Evolutionary conservation across 2,888 invertebrate species (phyloP).

Genomic region (Heliconius charithonia): DNA sequence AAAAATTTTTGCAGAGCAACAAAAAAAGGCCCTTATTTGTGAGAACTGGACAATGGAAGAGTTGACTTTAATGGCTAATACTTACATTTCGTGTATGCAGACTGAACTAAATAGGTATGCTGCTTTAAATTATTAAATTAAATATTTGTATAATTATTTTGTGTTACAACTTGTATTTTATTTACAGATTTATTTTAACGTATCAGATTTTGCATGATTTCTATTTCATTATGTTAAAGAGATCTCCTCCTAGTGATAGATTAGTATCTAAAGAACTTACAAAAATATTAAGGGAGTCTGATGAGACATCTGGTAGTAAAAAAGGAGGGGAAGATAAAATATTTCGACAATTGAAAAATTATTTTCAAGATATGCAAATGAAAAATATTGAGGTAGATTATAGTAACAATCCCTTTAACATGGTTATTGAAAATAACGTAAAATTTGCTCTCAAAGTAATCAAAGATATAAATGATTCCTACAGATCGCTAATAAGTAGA

Average conservation of each 20-base stretch:
- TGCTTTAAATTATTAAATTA: background rate
- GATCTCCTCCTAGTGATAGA: slow-evolving; percentile 66
- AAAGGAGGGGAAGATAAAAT: slow-evolving; percentile 72
- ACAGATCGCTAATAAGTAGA: slow-evolving; percentile 64
- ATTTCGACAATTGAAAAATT: slow-evolving; percentile 64
- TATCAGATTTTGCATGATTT: slow-evolving; percentile 79
- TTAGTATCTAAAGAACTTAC: slow-evolving; percentile 68
- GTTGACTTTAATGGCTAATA: slow-evolving; percentile 80
- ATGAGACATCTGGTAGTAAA: slow-evolving; percentile 65
- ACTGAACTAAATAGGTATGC: slow-evolving; percentile 84
- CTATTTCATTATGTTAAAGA: slow-evolving; percentile 72
- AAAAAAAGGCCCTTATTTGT: slow-evolving; percentile 77
- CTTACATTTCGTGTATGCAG: slow-evolving; percentile 83
- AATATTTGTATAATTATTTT: background rate
- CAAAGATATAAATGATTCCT: slow-evolving; percentile 67
- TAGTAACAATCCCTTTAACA: slow-evolving; percentile 74
- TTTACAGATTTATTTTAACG: slow-evolving; percentile 71
- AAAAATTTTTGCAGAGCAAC: slow-evolving; percentile 80
- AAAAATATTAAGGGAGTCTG: slow-evolving; percentile 67
- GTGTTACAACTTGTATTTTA: slow-evolving; percentile 45
- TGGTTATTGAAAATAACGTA: slow-evolving; percentile 72
- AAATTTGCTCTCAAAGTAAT: slow-evolving; percentile 69
- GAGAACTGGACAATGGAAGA: slow-evolving; percentile 85
- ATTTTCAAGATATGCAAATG: slow-evolving; percentile 69
- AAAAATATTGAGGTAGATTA: slow-evolving; percentile 70